Base-by-base conservation (phyloP, 2,888 invertebrate species). In the Sesamia inferens region DNA sequence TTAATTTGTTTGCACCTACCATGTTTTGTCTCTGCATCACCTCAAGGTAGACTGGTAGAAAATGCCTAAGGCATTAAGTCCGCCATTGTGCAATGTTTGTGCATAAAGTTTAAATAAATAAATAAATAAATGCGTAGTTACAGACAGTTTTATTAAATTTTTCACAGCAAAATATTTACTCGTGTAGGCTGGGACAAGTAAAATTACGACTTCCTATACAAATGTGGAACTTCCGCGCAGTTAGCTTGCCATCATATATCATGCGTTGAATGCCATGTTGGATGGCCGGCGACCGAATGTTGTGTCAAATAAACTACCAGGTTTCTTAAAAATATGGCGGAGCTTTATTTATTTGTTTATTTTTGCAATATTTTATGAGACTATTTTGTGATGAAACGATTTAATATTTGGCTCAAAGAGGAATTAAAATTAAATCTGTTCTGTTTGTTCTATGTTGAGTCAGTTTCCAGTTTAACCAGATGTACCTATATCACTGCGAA, bases 181-280 rank as follows among this genome's bases (percentile, higher is more conserved):
- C 68, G 51, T 71, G 70, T 63, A 63, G 51, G 69, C 65, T 74
- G 85, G 74, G 83, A 77, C 84, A 81, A 71, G 71, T 79, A 83
- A 84, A 89, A 87, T 88, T 88, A 89, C 81, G 87, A 84, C 85
- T 89, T 89, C 89, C 89, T 78, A 83, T 88, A 88, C 87, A 88
- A 87, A 88, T 85, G 79, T 83, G 81, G 84, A 83, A 86, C 84
- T 88, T 88, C 88, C 89, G 87, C 88, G 86, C 85, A 83, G 88
- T 88, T 87, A 81, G 79, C 80, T 81, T 84, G 80, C 78, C 79
- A 83, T 82, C 85, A 83, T 89, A 88, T 86, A 87, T 89, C 86
- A 87, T 83, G 76, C 74, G 74, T 70, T 81, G 84, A 84, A 89
- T 84, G 82, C 79, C 83, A 83, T 78, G 83, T 78, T 78, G 68